Evolutionary conservation across 2,797 vertebrate genomes (phyloP).

Genomic region (Phyllotis vaccarum): DNA sequence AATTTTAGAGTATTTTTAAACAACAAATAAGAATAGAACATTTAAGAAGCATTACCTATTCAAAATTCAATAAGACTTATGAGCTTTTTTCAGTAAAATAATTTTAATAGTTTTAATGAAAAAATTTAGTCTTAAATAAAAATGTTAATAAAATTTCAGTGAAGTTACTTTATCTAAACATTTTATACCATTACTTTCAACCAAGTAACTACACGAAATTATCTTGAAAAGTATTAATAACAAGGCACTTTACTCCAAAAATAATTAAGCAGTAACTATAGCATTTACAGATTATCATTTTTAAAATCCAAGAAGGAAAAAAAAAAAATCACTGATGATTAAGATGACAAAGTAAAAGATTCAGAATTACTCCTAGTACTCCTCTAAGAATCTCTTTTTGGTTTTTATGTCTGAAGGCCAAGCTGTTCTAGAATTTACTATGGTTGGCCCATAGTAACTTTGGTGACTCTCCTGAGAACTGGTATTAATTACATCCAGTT

Average conservation of each 20-base stretch:
- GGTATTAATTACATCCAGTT: neutral
- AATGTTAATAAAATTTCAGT: neutral
- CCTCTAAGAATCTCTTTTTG: neutral
- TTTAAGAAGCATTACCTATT: neutral
- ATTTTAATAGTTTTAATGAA: neutral
- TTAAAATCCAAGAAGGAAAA: neutral
- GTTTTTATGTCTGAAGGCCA: neutral
- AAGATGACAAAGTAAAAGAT: neutral
- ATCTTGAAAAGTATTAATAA: neutral
- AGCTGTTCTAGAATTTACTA: neutral
- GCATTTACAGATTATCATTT: neutral
- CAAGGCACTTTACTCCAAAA: constrained; percentile 36
- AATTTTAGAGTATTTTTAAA: constrained; percentile 27
- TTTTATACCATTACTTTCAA: constrained; percentile 59
- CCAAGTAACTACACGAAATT: neutral
- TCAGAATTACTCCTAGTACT: neutral
- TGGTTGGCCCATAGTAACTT: neutral
- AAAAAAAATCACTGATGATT: neutral
- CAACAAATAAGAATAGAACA: neutral
- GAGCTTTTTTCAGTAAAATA: neutral
- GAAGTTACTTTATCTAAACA: constrained; percentile 37
- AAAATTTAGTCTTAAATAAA: neutral
- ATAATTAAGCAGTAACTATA: neutral
- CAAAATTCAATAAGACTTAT: neutral
- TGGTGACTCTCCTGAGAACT: neutral